Base-by-base conservation (phyloP, 2,888 invertebrate species). In the Helicoverpa assulta region DNA sequence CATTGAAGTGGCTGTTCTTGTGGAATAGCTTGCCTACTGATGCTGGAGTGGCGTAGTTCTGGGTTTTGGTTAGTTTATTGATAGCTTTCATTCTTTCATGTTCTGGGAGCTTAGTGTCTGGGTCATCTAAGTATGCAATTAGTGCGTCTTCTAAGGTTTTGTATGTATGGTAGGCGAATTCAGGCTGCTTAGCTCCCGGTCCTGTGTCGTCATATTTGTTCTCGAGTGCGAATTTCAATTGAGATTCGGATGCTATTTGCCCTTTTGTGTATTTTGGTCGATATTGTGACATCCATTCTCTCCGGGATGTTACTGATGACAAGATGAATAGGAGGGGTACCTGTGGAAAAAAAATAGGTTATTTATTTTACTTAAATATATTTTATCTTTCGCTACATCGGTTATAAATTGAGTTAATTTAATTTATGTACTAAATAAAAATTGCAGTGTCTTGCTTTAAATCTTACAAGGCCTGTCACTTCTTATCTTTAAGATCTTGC, bases 141-240 rank as follows among this genome's bases (percentile, higher is more conserved):
- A 95, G 70, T 0, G 94, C 95, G 0, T 94, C 94, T 26, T 94
- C 93, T 6, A 95, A 64, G 21, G 78, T 92, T 26, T 87, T 90
- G 85, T 92, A 94, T 0, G 93, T 93, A 26, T 88, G 88, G 87
- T 93, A 94, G 0, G 95, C 95, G 67, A 81, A 86, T 61, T 91
- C 91, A 0, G 86, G 90, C 1, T 81, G 70, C 26, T 91, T 92
- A 0, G 94, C 92, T 5, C 94, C 95, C 0, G 96, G 96, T 7
- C 96, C 96, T 0, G 96, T 96, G 80, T 94, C 89, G 72, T 96
- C 96, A 70, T 93, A 96, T 74, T 92, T 92, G 87, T 93, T 95
- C 55, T 96, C 94, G 26, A 91, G 69, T 14, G 96, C 96, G 73
- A 93, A 94, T 52, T 88, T 88, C 55, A 95, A 91, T 80, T 96